Conservation (phyloP, 2,113 vertebrate genomes). For the Antidorcas marsupialis region DNA sequence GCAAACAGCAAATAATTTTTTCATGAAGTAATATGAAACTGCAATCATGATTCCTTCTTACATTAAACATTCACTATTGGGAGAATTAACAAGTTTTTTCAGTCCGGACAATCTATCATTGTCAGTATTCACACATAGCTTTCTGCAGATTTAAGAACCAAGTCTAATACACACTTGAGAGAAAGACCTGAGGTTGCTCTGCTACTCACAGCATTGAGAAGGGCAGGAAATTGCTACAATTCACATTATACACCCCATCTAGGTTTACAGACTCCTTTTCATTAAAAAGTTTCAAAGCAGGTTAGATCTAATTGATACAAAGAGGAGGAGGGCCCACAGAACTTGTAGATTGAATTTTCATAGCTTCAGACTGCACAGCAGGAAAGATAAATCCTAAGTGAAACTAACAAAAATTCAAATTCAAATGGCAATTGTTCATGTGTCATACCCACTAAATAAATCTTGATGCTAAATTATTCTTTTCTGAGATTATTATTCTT, state of each 20-base stretch:
- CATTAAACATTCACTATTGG: background rate
- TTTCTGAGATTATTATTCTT: background rate
- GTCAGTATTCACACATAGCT: background rate
- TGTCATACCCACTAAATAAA: background rate
- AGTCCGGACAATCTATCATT: background rate
- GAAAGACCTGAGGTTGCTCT: background rate
- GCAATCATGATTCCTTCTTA: background rate
- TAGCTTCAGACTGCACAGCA: background rate
- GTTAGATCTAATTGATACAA: background rate
- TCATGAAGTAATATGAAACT: background rate
- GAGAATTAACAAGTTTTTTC: background rate
- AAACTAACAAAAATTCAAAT: constrained; percentile 20
- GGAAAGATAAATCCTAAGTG: constrained; percentile 6
- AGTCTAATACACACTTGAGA: background rate
- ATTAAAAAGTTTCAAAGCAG: background rate
- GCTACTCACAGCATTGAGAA: background rate
- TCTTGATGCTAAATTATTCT: background rate
- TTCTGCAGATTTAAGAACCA: background rate
- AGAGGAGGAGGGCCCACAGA: background rate
- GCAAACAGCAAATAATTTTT: background rate
- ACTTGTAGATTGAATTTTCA: background rate
- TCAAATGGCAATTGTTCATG: background rate
- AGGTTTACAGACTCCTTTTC: background rate
- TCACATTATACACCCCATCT: background rate
- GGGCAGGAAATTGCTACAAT: background rate